Conservation (phyloP, 2,888 invertebrate species). For the Deilephila elpenor region DNA sequence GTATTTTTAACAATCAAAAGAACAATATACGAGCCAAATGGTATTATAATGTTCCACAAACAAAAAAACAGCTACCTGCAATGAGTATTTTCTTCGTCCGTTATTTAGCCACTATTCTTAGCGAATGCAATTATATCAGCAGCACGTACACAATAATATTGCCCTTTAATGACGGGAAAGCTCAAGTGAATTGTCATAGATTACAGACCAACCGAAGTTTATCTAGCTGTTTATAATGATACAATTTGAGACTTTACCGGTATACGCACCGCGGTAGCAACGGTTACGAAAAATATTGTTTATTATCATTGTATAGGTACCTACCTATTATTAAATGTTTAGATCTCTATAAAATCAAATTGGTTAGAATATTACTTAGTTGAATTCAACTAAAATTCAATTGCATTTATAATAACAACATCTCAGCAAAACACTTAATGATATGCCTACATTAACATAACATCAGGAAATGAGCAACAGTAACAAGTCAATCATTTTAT, state of each 20-base stretch:
- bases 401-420: background rate
- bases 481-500: constrained; percentile 29
- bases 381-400: constrained; percentile 10
- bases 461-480: constrained; percentile 30
- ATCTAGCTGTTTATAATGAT: constrained; percentile 81
- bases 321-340: too few relatives aligned
- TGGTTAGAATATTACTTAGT: background rate
- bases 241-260: constrained; percentile 34
- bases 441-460: constrained; percentile 26
- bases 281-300: too few relatives aligned
- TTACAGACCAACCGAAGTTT: constrained; percentile 68
- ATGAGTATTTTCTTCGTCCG: constrained; percentile 56
- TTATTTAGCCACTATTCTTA: constrained; percentile 54
- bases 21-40: constrained; percentile 9
- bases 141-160: constrained; percentile 75
- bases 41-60: constrained; percentile 46
- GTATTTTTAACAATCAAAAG: constrained; percentile 38
- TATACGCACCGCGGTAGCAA: background rate
- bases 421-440: constrained; percentile 19
- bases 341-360: background rate
- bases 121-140: constrained; percentile 59
- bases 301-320: background rate
- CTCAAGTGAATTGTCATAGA: constrained; percentile 76
- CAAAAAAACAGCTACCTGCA: constrained; percentile 52
- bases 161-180: constrained; percentile 79